A percentile compares a stretch with the other conserved stretches of the same genome.
Evolutionary conservation across 2,797 vertebrate species (phyloP).

Genomic region (Sylvilagus floridanus): DNA sequence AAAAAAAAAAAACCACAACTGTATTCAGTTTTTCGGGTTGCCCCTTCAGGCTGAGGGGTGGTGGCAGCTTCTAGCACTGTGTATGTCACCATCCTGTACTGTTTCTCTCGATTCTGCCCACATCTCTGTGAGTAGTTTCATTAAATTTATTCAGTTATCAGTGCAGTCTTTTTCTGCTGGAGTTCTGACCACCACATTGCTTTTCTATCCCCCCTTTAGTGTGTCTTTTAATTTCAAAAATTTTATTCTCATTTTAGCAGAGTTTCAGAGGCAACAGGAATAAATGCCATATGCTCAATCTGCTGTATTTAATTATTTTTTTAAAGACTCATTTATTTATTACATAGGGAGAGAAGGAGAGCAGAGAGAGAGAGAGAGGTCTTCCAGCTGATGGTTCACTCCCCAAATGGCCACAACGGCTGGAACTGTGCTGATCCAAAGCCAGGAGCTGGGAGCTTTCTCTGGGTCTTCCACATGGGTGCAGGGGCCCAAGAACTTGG

Average conservation of each 20-base stretch:
- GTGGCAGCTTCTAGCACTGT: background rate
- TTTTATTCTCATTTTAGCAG: conserved; percentile 65
- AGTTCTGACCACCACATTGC: conserved; percentile 17
- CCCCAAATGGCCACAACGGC: no score
- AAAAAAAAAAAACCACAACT: no score
- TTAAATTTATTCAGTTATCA: conserved; percentile 1
- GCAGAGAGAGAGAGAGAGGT: no score
- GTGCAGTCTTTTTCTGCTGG: conserved; percentile 54
- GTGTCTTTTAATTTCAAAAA: conserved; percentile 61
- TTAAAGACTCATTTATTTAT: no score
- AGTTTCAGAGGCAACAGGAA: conserved; percentile 60
- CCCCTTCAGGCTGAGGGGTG: background rate
- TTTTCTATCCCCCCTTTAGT: conserved; percentile 42
- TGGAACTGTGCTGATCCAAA: no score
- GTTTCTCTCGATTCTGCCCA: conserved; percentile 20
- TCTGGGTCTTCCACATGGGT: no score
- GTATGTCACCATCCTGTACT: background rate
- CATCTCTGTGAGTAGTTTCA: conserved; percentile 38
- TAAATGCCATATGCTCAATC: conserved; percentile 60
- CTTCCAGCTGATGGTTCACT: no score
- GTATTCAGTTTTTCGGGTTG: background rate
- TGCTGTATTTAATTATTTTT: conserved; percentile 37
- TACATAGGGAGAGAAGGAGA: no score
- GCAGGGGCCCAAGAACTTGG: no score
- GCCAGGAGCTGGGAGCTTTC: no score